Evolutionary conservation across 2,113 vertebrate species (phyloP), one percentile per base, ranked within the genome.

Genomic region (Blennius ocellaris): DNA sequence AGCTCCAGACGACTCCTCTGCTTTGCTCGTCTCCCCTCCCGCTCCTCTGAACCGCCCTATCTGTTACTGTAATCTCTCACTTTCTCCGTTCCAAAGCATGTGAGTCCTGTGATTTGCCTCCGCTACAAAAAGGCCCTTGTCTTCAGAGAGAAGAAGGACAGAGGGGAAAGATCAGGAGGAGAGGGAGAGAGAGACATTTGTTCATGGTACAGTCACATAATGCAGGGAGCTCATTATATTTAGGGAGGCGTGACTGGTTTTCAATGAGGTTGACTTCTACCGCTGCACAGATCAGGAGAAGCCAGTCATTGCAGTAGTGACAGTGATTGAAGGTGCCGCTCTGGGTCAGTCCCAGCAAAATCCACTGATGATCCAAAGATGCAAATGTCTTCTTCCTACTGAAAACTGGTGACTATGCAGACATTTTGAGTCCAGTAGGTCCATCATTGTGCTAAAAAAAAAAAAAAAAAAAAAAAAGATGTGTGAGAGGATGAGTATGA

Each of bases 101-200:
- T 93, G 93, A 94, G 93, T 92, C 90, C 88, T 93, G 67, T 94
- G 92, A 94, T 92, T 85, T 73, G 37, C 45, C 76, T 70, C 68
- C 16, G 37, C 36, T 69, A 94, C 93, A 94, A 94, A 93, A 82
- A 92, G 87, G 56, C 66, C 91, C 85, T 94, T 94, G 93, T 94
- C 81, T 89, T 82, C 67, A 9, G 71, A 70, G 82, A 88, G 59
- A 68, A 49, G 81, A 89, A 55, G 50, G 86, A 87, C 78, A 70
- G 71, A 79, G 49, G 71, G 76, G 47, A 67, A 51, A 53, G 76
- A 89, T 81, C 65, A 69, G 69, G 69, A 76, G 61, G 62, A 62
- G 76, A 80, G 21, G 77, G 62, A 72, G 62, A 79, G 66, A 50
- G 72, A 83, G 60, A 74, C 30, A 51, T 77, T 78, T 72, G 61